phyloP scores from a whole-genome alignment of 2,113 vertebrate species.

The mouse (Mus musculus) region DNA sequence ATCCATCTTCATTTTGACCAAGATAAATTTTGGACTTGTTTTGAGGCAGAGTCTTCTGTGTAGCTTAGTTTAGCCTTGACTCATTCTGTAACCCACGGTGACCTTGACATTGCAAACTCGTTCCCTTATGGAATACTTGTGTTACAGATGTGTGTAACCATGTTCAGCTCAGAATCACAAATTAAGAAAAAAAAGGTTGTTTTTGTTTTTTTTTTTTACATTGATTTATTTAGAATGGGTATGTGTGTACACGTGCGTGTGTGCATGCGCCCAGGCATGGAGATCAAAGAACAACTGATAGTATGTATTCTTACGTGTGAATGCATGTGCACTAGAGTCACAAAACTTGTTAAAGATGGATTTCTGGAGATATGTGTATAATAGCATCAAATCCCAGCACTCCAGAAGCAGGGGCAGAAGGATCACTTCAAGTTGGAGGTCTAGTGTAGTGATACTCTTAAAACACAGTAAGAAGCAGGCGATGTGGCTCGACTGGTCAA shows the following conservation, averaged over 20 bases:
- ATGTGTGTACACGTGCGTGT: background rate
- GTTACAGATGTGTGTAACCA: background rate
- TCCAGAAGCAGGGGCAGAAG: background rate
- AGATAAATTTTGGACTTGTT: background rate
- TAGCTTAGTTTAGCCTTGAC: background rate
- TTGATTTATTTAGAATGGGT: background rate
- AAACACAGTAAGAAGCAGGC: background rate
- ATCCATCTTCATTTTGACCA: background rate
- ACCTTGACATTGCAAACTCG: background rate
- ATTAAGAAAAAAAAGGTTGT: background rate
- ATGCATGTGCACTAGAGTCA: background rate
- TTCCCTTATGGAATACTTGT: background rate
- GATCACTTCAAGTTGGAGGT: background rate
- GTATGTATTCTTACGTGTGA: background rate
- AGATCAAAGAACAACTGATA: background rate
- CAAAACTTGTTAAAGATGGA: background rate
- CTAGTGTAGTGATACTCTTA: background rate
- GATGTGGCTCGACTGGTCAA: background rate
- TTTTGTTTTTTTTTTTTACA: background rate
- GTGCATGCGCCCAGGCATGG: background rate
- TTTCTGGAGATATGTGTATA: background rate
- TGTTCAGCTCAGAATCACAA: background rate
- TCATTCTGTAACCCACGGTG: background rate
- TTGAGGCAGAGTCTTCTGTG: background rate
- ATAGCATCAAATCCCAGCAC: background rate